Evolutionary conservation across 2,113 vertebrate genomes (phyloP).

Genomic region (Leucosticte australis): DNA sequence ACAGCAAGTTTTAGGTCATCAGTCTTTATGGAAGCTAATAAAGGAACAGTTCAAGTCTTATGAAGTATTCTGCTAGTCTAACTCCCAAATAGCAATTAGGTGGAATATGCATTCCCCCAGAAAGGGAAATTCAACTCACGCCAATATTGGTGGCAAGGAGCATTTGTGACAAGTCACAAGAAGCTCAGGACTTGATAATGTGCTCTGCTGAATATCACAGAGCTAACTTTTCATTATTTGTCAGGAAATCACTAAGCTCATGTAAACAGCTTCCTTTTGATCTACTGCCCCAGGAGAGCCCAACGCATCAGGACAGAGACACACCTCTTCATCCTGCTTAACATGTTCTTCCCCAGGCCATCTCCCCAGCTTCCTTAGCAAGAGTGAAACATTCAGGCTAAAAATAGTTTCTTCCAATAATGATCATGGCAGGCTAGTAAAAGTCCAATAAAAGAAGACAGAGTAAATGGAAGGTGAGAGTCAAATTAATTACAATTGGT

Average conservation of each 20-base stretch:
- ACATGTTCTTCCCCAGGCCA: not conserved
- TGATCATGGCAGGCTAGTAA: not conserved
- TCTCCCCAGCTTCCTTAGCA: not conserved
- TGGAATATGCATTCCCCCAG: accelerated
- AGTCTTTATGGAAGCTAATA: not conserved
- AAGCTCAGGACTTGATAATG: not conserved
- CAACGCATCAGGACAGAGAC: not conserved
- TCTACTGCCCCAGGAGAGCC: not conserved
- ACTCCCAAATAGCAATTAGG: not conserved
- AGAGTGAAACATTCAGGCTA: not conserved
- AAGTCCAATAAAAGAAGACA: not conserved
- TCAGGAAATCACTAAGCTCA: not conserved
- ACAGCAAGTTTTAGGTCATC: not conserved
- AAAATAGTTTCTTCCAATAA: not conserved
- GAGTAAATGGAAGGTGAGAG: not conserved
- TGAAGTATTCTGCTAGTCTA: not conserved
- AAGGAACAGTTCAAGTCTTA: not conserved
- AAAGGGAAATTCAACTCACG: not conserved
- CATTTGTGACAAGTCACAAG: not conserved
- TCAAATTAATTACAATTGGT: not conserved
- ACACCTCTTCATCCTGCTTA: not conserved
- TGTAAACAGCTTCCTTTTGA: not conserved
- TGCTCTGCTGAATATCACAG: not conserved
- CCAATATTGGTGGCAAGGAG: not conserved
- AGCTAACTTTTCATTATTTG: not conserved